Evolutionary conservation across 1,140 invertebrate genomes (phyloP).

Genomic region (Aphidius ervi): DNA sequence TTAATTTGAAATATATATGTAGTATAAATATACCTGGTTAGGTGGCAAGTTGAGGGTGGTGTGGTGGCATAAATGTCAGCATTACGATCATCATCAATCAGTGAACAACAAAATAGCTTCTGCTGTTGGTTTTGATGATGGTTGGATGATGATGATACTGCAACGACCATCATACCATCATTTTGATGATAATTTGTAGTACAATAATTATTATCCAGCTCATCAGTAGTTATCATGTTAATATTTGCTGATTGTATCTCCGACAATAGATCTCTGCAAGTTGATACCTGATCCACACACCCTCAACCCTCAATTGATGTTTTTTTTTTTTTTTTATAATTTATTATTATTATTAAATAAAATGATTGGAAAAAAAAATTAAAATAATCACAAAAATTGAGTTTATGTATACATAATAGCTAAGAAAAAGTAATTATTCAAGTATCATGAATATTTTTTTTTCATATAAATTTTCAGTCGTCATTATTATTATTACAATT

Average conservation of each 20-base stretch:
- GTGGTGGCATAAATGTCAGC: constrained; percentile 38
- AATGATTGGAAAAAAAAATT: neutral
- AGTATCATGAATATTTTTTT: no score
- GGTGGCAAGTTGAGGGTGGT: constrained; percentile 37
- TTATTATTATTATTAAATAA: neutral
- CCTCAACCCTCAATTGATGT: constrained; percentile 31
- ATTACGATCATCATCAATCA: constrained; percentile 23
- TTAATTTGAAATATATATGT: no score
- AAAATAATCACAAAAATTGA: no score
- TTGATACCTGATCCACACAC: constrained; percentile 46
- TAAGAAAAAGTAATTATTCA: no score
- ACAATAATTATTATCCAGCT: constrained; percentile 5
- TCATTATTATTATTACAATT: no score
- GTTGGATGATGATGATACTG: constrained; percentile 31
- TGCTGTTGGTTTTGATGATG: constrained; percentile 18
- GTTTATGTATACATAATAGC: no score
- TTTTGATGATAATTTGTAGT: neutral
- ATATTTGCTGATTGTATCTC: constrained; percentile 30
- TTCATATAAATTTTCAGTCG: no score
- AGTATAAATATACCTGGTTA: constrained; percentile 35
- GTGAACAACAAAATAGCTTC: no score
- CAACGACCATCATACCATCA: constrained; percentile 23
- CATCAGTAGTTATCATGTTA: constrained; percentile 14
- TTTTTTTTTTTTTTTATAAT: neutral
- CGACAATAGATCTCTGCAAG: constrained; percentile 38